These are phyloP conservation scores for Tricholauxania praeusta DNA, from an alignment of 2,888 invertebrate genomes.

Conservation along the genomic window DNA sequence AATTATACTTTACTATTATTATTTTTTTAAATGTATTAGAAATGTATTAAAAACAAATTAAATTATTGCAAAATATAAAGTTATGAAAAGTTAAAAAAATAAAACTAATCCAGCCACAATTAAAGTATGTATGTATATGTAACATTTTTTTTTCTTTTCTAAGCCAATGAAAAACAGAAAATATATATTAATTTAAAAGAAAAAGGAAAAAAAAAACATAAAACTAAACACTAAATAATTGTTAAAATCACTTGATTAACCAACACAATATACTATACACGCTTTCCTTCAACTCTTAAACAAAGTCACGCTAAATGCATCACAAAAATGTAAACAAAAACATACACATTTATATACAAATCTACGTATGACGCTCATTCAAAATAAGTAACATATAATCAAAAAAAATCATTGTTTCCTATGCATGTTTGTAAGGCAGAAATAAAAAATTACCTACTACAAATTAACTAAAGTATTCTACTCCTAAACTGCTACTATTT, in stretches of 20 bases:
- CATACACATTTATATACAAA: constrained; percentile 16
- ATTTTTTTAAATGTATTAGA: constrained; percentile 22
- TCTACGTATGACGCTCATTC: constrained; percentile 22
- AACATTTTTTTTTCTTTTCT: not conserved
- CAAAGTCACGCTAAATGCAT: constrained; percentile 16
- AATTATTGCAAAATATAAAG: constrained; percentile 36
- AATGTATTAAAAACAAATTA: constrained; percentile 31
- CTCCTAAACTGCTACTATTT: no score
- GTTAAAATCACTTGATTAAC: not conserved
- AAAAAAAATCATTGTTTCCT: constrained; percentile 32
- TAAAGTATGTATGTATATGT: not conserved
- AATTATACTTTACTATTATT: not conserved
- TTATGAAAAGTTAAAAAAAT: constrained; percentile 23
- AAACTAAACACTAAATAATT: constrained; percentile 2
- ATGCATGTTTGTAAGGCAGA: not conserved
- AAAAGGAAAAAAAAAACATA: no score
- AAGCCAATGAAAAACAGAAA: constrained; percentile 16
- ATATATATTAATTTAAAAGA: no score
- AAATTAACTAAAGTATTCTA: no score
- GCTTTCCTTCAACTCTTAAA: not conserved
- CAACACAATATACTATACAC: no score
- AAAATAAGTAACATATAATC: constrained; percentile 32
- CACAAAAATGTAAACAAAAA: constrained; percentile 42
- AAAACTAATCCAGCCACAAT: constrained; percentile 19
- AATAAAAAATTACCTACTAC: no score